Evolutionary conservation across 2,113 vertebrate species (phyloP).

Genomic region (Melanerpes formicivorus): DNA sequence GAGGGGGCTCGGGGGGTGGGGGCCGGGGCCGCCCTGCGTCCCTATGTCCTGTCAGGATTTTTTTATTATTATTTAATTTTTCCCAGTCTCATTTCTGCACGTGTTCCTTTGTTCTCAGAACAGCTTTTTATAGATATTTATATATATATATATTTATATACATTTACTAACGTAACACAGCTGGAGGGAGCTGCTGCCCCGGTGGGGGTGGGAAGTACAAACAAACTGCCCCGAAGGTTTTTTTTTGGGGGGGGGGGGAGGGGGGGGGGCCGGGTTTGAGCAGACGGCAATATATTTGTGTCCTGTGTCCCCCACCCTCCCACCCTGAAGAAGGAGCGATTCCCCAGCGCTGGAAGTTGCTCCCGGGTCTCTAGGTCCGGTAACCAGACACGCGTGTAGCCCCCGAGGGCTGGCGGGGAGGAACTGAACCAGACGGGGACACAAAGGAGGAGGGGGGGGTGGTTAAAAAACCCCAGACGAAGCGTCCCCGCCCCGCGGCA

Average conservation of each 20-base stretch:
- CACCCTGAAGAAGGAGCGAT: constrained; percentile 18
- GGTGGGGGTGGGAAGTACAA: too few species aligned
- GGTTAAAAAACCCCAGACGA: constrained; percentile 72
- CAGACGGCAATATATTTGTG: background rate
- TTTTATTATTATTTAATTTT: background rate
- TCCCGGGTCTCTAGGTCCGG: constrained; percentile 11
- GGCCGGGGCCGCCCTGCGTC: background rate
- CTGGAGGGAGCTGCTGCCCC: background rate
- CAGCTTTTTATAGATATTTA: constrained; percentile 5
- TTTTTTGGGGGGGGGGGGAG: too few species aligned
- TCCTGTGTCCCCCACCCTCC: background rate
- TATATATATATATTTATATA: constrained; percentile 42
- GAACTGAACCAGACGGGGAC: constrained; percentile 95
- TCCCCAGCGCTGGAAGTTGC: constrained; percentile 8
- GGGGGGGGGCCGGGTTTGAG: background rate
- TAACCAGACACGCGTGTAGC: constrained; percentile 78
- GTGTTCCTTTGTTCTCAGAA: constrained; percentile 80
- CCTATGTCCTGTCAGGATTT: constrained; percentile 42
- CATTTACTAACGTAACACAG: background rate
- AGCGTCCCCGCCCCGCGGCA: constrained; percentile 28
- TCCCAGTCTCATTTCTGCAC: constrained; percentile 76
- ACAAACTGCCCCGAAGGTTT: too few species aligned
- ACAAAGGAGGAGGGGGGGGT: constrained; percentile 82
- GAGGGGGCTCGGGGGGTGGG: background rate
- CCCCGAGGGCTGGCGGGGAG: constrained; percentile 79